Base-by-base conservation (phyloP, 1,140 invertebrate genomes). In the Brachionus angularis region DNA sequence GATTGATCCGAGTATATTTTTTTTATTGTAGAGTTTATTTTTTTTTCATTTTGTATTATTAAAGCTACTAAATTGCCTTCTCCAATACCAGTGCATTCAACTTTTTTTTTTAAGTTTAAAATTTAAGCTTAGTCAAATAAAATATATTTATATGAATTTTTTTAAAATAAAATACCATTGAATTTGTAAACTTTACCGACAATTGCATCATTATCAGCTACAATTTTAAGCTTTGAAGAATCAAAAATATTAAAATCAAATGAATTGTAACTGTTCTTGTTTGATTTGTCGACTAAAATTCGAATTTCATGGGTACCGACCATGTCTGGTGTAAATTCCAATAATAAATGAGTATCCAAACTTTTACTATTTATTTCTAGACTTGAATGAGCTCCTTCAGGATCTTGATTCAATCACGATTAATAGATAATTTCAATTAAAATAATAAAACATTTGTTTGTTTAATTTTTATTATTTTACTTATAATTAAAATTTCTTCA, bases 401-500 rank as follows among this genome's bases (percentile, higher is more conserved):
- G 53, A 27, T 58, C 53, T 58, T 21, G 2, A 29, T 3, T n/a
- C 36, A 33, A 7, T 23, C 2, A 31, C 36, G 39, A 21, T 58
- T 39, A 36, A 3, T 25, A 25, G 23, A 23, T 18, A 23, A 1
- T 12, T 18, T 58, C 36, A 16, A 14, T 14, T 25, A 7, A 12
- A 18, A 39, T 33, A 23, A 33, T 25, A 34, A 58, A 21, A 1
- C 5, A 50, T n/a, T n/a, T n/a, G n/a, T n/a, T n/a, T n/a, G n/a
- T n/a, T n/a, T n/a, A n/a, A n/a, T n/a, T n/a, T n/a, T n/a, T n/a
- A n/a, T n/a, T n/a, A 23, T 23, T 7, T 58, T 36, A 58, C 53
- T 58, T n/a, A 58, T 23, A n/a, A 58, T 58, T 39, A 58, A 42
- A 23, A 58, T 58, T 58, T 58, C 34, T 21, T 58, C 33, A 14